Evolutionary conservation across 2,888 invertebrate genomes (phyloP), one percentile per base, ranked within the genome.

Genomic region (Scotopteryx bipunctaria): DNA sequence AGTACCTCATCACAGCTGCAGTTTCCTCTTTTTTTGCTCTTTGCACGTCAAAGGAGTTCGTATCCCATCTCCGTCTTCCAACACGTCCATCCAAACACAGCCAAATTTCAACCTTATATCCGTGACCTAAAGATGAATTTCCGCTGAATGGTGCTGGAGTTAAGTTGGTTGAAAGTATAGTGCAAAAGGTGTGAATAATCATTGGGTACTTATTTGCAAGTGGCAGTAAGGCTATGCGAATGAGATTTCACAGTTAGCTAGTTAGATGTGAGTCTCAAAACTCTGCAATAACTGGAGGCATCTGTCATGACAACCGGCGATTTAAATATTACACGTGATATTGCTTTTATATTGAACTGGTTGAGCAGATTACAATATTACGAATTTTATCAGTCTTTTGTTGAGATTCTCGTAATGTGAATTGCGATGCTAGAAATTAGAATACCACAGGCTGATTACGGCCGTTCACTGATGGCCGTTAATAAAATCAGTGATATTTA

Each of bases 141-240:
- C n/a, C 23, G 17, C 15, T 46, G 25, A 21, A 41, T 37, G n/a
- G 6, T 1, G 6, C 19, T 15, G 25, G 14, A 42, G 48, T 57
- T 64, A 58, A 37, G 25, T 38, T 54, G 45, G 40, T 66, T 60
- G 15, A 43, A 23, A 40, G 27, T 50, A 32, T 37, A 23, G 37
- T 15, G 35, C 25, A 57, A 57, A 55, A 54, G 59, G 72, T 77
- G 76, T 78, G 78, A 78, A 79, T 82, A 80, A 81, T 80, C 73
- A 74, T 69, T 62, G 63, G 63, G 71, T 75, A 74, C 71, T 76
- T 77, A 78, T 80, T 81, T 74, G 74, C 74, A 76, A 77, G 64
- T 74, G 73, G 56, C 59, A 64, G 59, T 56, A 61, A 66, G 69
- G 68, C 66, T 69, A 59, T 72, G 61, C 67, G 74, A 77, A 79